Conservation (phyloP, 2,113 vertebrate species). For the Ptilonorhynchus violaceus region DNA sequence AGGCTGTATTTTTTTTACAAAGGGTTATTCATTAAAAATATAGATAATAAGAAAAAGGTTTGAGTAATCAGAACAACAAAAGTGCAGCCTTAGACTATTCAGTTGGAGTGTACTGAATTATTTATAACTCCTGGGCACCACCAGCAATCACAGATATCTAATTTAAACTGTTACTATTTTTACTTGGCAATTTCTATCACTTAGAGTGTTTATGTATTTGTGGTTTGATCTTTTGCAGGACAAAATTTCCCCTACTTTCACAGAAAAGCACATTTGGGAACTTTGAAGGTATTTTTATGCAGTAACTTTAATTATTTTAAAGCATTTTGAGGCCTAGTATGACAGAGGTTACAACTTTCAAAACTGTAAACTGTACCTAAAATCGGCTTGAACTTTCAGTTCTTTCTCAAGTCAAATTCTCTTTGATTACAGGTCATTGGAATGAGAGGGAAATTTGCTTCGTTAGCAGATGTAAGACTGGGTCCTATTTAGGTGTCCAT, state of each 20-base stretch:
- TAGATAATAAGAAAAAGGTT: background rate
- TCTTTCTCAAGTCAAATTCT: background rate
- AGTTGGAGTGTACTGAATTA: constrained; percentile 43
- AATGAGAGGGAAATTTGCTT: background rate
- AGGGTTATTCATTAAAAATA: background rate
- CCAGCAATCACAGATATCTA: constrained; percentile 27
- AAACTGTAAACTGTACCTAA: background rate
- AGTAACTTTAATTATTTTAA: background rate
- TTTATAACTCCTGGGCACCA: constrained; percentile 52
- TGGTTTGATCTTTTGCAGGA: constrained; percentile 42
- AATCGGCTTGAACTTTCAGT: background rate
- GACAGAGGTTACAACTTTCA: background rate
- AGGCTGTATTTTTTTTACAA: constrained; percentile 1
- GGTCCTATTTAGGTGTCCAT: background rate
- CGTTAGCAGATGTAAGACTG: background rate
- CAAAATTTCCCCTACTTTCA: background rate
- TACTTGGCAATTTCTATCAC: constrained; percentile 28
- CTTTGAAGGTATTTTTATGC: background rate
- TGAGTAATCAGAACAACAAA: background rate
- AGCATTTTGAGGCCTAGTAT: background rate
- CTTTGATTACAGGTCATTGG: background rate
- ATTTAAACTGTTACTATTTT: constrained; percentile 65
- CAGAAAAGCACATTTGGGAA: background rate
- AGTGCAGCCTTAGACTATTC: constrained; percentile 31
- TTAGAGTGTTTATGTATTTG: constrained; percentile 42